Evolutionary conservation across 2,113 vertebrate genomes (phyloP).

Genomic region (Murina feae): DNA sequence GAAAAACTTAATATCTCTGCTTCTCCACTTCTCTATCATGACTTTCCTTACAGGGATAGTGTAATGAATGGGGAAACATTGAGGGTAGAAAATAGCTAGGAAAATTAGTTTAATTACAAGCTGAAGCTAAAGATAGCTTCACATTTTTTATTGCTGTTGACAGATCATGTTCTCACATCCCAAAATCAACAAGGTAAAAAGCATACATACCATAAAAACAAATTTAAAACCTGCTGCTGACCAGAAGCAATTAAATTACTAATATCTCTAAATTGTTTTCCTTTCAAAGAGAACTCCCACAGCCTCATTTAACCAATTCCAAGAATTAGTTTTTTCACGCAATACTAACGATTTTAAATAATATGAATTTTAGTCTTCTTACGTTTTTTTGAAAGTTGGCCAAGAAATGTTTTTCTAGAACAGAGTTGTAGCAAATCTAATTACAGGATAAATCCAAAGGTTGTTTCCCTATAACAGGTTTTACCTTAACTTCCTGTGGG

Average conservation of each 20-base stretch:
- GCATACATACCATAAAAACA: neutral
- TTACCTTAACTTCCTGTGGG: neutral
- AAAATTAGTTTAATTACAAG: neutral
- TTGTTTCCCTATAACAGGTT: neutral
- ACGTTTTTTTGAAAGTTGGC: neutral
- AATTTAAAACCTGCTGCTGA: neutral
- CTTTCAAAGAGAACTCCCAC: neutral
- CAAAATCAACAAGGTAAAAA: neutral
- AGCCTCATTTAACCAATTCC: neutral
- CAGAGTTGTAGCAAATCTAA: neutral
- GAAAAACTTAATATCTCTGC: neutral
- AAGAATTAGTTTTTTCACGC: neutral
- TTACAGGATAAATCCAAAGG: slow-evolving; percentile 15
- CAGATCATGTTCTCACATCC: neutral
- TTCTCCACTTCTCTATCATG: neutral
- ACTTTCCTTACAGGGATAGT: neutral
- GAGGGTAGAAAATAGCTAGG: neutral
- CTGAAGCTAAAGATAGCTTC: neutral
- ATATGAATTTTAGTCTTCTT: neutral
- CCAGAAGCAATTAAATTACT: slow-evolving; percentile 8
- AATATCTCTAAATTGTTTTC: neutral
- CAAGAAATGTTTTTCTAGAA: slow-evolving; percentile 19
- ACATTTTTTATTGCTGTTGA: neutral
- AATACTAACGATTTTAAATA: slow-evolving; percentile 18
- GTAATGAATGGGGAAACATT: neutral